Evolutionary conservation across 2,888 invertebrate species (phyloP).

Genomic region (Ecliptopera silaceata): DNA sequence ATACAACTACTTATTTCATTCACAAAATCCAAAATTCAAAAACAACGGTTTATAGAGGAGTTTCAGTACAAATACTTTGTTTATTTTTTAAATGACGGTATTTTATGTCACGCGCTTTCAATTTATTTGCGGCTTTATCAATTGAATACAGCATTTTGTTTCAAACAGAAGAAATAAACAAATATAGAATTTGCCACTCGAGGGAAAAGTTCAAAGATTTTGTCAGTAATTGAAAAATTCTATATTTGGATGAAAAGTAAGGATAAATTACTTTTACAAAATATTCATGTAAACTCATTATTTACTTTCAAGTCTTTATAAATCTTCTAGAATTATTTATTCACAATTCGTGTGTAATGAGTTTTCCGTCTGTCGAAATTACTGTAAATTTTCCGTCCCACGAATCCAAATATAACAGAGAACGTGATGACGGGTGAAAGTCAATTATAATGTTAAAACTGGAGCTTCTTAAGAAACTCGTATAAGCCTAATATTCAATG

Average conservation of each 20-base stretch:
- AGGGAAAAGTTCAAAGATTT: too few relatives aligned
- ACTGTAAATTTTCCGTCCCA: conserved; percentile 19
- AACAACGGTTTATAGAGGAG: background rate
- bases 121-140: background rate
- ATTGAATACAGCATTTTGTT: background rate
- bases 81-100: background rate
- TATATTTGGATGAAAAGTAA: too few relatives aligned
- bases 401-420: conserved; percentile 26
- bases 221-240: too few relatives aligned
- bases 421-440: conserved; percentile 17
- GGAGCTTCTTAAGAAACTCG: conserved; percentile 17
- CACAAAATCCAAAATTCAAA: too few relatives aligned
- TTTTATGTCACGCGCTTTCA: background rate
- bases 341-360: background rate
- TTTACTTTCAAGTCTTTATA: too few relatives aligned
- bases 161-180: background rate
- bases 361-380: conserved; percentile 10
- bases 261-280: too few relatives aligned
- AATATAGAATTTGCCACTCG: too few relatives aligned
- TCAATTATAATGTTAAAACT: conserved; percentile 30
- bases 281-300: too few relatives aligned
- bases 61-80: background rate
- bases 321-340: conserved; percentile 13
- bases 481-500: conserved; percentile 30
- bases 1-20: too few relatives aligned